Evolutionary conservation across 2,888 invertebrate genomes (phyloP).

Genomic region (Phengaris alcon): DNA sequence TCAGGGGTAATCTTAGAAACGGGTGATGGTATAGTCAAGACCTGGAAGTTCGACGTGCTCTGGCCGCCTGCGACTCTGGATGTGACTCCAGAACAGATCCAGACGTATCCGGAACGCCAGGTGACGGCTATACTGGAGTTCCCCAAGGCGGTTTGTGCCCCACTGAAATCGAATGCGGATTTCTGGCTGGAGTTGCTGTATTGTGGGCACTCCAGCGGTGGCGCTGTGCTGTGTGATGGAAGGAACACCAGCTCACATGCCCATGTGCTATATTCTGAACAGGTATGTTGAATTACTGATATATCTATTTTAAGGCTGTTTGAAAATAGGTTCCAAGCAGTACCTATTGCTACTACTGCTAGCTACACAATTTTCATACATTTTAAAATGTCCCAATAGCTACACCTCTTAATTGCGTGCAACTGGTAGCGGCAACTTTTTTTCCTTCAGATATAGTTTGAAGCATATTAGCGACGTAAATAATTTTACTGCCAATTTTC

Average conservation of each 20-base stretch:
- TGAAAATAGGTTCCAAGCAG: too few relatives aligned
- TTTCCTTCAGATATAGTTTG: too few relatives aligned
- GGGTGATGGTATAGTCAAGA: conserved; percentile 65
- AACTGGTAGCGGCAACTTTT: too few relatives aligned
- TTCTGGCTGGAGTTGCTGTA: conserved; percentile 89
- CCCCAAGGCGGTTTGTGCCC: conserved; percentile 83
- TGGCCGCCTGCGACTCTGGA: conserved; percentile 88
- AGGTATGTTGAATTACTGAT: conserved; percentile 52
- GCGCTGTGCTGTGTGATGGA: conserved; percentile 84
- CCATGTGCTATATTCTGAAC: conserved; percentile 86
- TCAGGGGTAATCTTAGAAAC: conserved; percentile 65
- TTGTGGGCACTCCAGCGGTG: conserved; percentile 84
- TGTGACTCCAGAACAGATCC: conserved; percentile 86
- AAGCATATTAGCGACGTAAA: too few relatives aligned
- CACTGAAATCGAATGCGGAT: conserved; percentile 81
- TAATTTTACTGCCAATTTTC: neutral
- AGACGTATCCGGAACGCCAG: conserved; percentile 87
- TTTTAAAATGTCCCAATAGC: too few relatives aligned
- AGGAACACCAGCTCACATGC: conserved; percentile 76
- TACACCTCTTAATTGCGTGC: too few relatives aligned
- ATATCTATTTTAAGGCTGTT: too few relatives aligned
- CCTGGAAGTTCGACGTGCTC: conserved; percentile 85
- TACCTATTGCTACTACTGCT: too few relatives aligned
- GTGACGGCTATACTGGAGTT: conserved; percentile 88
- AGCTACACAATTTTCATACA: too few relatives aligned